Evolutionary conservation across 2,888 invertebrate genomes (phyloP).

Genomic region (Gonocerus acuteangulatus): DNA sequence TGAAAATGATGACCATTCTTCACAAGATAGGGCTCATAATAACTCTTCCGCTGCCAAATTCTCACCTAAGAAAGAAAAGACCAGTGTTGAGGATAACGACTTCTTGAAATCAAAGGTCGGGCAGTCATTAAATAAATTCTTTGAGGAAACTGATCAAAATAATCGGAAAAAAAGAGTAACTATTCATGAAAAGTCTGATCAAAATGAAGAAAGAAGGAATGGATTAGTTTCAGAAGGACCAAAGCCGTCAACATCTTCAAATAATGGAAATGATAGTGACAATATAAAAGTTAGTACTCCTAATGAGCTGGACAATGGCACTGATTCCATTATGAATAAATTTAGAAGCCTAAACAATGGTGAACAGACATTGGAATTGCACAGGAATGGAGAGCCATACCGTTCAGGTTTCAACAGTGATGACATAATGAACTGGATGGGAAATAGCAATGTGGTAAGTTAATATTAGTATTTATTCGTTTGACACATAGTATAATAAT

Average conservation of each 20-base stretch:
- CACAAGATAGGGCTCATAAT: neutral
- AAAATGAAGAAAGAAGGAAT: conserved; percentile 24
- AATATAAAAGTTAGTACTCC: too few species aligned
- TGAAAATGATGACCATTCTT: conserved; percentile 26
- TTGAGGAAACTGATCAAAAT: conserved; percentile 7
- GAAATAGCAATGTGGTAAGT: conserved; percentile 20
- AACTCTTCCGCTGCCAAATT: neutral
- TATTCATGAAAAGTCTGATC: conserved; percentile 22
- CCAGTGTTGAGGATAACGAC: neutral
- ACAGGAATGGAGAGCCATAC: neutral
- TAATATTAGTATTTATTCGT: too few species aligned
- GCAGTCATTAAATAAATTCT: conserved; percentile 27
- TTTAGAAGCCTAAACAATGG: too few species aligned
- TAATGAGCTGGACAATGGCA: too few species aligned
- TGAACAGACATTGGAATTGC: too few species aligned
- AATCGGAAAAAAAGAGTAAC: conserved; percentile 15
- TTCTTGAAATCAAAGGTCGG: conserved; percentile 32
- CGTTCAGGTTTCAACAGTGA: conserved; percentile 26
- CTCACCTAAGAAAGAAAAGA: neutral
- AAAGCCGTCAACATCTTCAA: conserved; percentile 1
- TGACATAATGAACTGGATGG: conserved; percentile 35
- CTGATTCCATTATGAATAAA: too few species aligned
- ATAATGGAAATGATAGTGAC: conserved; percentile 14
- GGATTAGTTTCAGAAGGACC: neutral
- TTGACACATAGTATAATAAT: too few species aligned